Evolutionary conservation across 2,113 vertebrate genomes (phyloP).

Genomic region (Chlorodrepanis virens): DNA sequence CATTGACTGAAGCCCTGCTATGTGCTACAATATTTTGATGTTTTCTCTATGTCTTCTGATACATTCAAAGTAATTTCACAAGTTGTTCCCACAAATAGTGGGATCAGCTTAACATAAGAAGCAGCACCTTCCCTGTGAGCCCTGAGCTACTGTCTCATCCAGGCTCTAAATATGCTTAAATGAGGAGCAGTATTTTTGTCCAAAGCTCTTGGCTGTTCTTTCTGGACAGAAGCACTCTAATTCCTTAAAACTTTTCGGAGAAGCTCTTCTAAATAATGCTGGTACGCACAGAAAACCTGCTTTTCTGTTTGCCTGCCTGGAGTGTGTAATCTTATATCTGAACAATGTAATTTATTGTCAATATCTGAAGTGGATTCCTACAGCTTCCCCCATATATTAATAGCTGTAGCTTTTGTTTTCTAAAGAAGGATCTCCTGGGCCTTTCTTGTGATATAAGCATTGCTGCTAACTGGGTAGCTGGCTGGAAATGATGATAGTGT

Average conservation of each 20-base stretch:
- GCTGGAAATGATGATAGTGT: constrained; percentile 17
- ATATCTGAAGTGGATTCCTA: constrained; percentile 32
- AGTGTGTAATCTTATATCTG: constrained; percentile 25
- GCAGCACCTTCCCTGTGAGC: not conserved
- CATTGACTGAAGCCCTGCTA: not conserved
- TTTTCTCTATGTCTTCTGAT: not conserved
- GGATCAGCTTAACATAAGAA: not conserved
- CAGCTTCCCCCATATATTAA: constrained; percentile 17
- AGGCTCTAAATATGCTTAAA: not conserved
- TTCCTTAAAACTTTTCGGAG: not conserved
- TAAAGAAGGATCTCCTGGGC: constrained; percentile 4
- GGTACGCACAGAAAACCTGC: not conserved
- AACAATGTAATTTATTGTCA: constrained; percentile 19
- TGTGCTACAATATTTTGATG: not conserved
- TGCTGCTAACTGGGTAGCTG: not conserved
- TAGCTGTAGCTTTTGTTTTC: constrained; percentile 25
- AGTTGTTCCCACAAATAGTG: not conserved
- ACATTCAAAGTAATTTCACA: not conserved
- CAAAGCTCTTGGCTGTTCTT: not conserved
- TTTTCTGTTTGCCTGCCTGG: not conserved
- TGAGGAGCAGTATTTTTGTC: not conserved
- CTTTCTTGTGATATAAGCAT: not conserved
- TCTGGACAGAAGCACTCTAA: not conserved
- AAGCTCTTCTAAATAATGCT: not conserved
- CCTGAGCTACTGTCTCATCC: not conserved